Percentiles rank a stretch among this genome's conserved stretches.
Conservation (phyloP, 2,113 vertebrate genomes). For the Saccopteryx leptura region DNA sequence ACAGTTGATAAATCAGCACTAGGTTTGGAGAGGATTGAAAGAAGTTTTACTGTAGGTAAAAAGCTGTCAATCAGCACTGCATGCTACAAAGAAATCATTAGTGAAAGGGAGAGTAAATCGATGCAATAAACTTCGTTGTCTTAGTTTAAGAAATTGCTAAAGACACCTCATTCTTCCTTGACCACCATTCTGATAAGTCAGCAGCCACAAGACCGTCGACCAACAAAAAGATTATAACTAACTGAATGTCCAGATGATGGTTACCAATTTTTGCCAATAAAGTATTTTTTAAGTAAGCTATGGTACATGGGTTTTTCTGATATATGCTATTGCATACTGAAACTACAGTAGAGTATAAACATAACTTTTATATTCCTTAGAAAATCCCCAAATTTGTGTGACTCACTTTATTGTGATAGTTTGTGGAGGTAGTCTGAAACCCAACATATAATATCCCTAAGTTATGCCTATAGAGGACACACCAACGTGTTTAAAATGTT, state of each 20-base stretch:
- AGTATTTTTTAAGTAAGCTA: neutral
- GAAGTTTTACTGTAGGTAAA: neutral
- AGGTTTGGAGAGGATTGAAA: neutral
- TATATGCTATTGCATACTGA: neutral
- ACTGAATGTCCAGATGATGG: neutral
- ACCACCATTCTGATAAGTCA: neutral
- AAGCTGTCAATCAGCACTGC: neutral
- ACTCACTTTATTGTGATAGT: neutral
- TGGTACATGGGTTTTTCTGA: neutral
- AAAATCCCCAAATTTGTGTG: neutral
- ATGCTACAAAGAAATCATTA: neutral
- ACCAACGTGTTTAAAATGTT: conserved; percentile 1
- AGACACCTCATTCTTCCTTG: neutral
- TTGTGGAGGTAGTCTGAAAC: neutral
- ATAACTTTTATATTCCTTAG: neutral
- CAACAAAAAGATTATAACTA: neutral
- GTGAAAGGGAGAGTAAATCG: neutral
- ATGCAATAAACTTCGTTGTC: neutral
- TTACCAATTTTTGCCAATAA: neutral
- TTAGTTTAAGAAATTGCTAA: neutral
- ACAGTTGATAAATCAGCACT: neutral
- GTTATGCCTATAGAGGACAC: neutral
- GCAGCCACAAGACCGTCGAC: neutral
- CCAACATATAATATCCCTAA: neutral
- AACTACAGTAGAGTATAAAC: neutral